Evolutionary conservation across 64 coral and sea anemone genomes (phyloP).

Genomic region (Stylophora pistillata): DNA sequence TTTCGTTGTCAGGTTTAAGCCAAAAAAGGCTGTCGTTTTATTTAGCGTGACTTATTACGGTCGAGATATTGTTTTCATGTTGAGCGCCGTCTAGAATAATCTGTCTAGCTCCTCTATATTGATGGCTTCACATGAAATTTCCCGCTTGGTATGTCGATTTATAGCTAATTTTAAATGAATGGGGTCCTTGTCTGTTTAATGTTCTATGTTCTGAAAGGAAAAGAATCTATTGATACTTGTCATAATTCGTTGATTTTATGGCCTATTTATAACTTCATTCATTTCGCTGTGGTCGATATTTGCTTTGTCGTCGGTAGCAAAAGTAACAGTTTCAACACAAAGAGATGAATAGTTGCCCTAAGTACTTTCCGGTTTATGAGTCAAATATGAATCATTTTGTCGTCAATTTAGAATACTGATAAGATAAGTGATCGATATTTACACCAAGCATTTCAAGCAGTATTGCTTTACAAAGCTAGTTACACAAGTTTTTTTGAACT

Average conservation of each 20-base stretch:
- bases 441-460: not conserved
- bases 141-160: not conserved
- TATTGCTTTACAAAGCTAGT: not conserved
- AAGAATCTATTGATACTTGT: not conserved
- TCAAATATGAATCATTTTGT: constrained; percentile 26
- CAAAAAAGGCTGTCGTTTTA: not conserved
- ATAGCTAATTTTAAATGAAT: not conserved
- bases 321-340: constrained; percentile 46
- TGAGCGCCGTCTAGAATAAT: constrained; percentile 2
- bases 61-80: constrained; percentile 15
- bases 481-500: too few relatives aligned
- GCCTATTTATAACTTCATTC: not conserved
- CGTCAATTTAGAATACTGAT: constrained; percentile 9
- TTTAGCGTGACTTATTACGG: constrained; percentile 5
- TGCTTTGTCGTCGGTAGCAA: not conserved
- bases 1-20: not conserved
- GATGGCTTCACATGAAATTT: not conserved
- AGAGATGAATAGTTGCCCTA: not conserved
- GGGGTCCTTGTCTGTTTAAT: not conserved
- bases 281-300: not conserved
- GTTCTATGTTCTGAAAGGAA: not conserved
- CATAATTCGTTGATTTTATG: not conserved
- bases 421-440: constrained; percentile 26
- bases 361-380: constrained; percentile 1
- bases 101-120: not conserved